Percentiles rank a stretch among this genome's conserved stretches.
Evolutionary conservation across 2,113 vertebrate genomes (phyloP).

Genomic region (Scopus umbretta): DNA sequence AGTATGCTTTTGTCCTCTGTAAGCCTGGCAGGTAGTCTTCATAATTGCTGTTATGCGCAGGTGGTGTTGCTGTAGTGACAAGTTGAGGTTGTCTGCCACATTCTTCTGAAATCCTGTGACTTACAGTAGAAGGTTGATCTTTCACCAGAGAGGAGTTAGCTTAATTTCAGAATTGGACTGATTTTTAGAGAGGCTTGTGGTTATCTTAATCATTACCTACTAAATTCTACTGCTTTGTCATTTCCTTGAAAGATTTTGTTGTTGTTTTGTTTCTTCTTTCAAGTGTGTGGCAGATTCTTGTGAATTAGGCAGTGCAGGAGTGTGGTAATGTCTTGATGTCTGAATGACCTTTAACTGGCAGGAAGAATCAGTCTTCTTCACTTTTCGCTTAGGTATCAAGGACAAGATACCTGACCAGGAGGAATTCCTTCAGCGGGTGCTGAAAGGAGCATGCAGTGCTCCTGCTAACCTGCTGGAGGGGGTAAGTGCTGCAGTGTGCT

Average conservation of each 20-base stretch:
- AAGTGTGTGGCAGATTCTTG: neutral
- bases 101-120: neutral
- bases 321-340: neutral
- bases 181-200: neutral
- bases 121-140: neutral
- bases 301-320: neutral
- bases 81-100: neutral
- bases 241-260: neutral
- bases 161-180: neutral
- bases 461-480: conserved; percentile 90
- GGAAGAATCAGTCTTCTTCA: neutral
- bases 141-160: neutral
- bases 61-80: neutral
- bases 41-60: neutral
- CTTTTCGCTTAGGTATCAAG: conserved; percentile 79
- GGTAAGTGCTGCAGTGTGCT: conserved; percentile 72
- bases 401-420: conserved; percentile 88
- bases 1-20: neutral
- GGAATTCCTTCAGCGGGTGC: conserved; percentile 80
- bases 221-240: neutral
- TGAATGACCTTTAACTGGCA: neutral
- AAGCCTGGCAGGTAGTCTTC: neutral
- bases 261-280: neutral
- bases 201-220: neutral
- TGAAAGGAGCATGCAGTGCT: conserved; percentile 84